Evolutionary conservation across 2,113 vertebrate genomes (phyloP), one percentile per base, ranked within the genome.

Genomic region (Okapia johnstoni): DNA sequence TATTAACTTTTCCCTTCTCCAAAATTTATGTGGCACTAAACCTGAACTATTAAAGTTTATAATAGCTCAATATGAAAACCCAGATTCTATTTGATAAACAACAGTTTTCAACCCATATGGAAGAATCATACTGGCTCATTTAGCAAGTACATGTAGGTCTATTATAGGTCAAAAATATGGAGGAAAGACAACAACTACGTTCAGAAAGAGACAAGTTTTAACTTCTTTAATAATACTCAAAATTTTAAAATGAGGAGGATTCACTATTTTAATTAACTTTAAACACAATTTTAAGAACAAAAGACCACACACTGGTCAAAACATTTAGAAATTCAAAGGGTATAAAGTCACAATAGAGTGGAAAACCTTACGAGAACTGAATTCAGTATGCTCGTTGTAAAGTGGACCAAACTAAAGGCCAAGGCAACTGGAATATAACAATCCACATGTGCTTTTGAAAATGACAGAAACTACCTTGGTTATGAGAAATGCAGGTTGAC

Each of bases 161-260:
- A 46, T n/a, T 17, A 90, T 28, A 57, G 43, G 12, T 21, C 77
- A 80, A 46, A 89, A 86, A 88, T 63, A 93, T 40, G 61, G 26
- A 93, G 8, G 40, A 90, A 46, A 77, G 25, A 61, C 4, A 60
- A 61, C 26, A 94, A 95, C 61, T 85, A 14, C 13, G 55, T 88
- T 93, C 25, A 95, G 63, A 97, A 95, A 88, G 30, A 94, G 50
- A 85, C 11, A 73, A 40, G 8, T 66, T 90, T 97, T 88, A 91
- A 93, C 58, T 91, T 86, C 30, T 97, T 97, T 97, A 98, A 93
- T 97, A 94, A 58, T 23, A 87, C 54, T 93, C 36, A 92, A 91
- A 95, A 63, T 66, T 61, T 36, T 94, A 90, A 88, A 33, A 92
- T 1, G 28, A 93, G 58, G 79, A 73, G 30, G 19, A 87, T 33